Evolutionary conservation across 2,113 vertebrate genomes (phyloP).

Genomic region (Sphaerodactylus townsendi): DNA sequence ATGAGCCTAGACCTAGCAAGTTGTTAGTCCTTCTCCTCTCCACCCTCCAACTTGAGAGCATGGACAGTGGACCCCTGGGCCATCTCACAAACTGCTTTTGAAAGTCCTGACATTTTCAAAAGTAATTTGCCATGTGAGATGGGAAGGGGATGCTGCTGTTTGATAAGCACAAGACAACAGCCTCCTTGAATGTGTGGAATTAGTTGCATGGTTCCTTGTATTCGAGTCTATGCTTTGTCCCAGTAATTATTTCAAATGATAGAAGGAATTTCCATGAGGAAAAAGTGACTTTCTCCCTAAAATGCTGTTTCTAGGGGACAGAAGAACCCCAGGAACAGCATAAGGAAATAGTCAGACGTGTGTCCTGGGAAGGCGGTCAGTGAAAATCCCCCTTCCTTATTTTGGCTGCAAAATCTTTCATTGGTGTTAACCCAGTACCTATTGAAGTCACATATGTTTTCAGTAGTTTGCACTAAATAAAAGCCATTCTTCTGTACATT

Average conservation of each 20-base stretch:
- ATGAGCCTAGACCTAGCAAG: not conserved
- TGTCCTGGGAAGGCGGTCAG: too few species aligned
- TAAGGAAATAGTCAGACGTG: too few species aligned
- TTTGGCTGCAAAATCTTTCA: too few species aligned
- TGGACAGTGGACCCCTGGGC: not conserved
- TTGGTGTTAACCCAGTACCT: too few species aligned
- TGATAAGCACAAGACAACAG: not conserved
- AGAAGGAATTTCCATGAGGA: too few species aligned
- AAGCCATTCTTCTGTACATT: conserved; percentile 33
- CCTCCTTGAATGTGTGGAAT: not conserved
- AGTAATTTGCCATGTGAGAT: not conserved
- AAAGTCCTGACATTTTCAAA: not conserved
- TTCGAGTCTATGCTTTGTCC: not conserved
- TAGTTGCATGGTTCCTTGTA: not conserved
- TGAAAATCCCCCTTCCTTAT: too few species aligned
- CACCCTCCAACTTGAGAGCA: not conserved
- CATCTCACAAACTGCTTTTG: not conserved
- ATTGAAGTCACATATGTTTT: not conserved
- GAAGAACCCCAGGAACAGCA: too few species aligned
- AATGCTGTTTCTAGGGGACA: too few species aligned
- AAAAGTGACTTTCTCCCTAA: too few species aligned
- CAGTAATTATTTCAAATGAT: too few species aligned
- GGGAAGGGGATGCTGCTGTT: not conserved
- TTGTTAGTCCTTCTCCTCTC: not conserved
- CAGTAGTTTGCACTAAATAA: conserved; percentile 53